Evolutionary conservation across 2,888 invertebrate species (phyloP), one percentile per base, ranked within the genome.

Genomic region (Hylaea fasciaria): DNA sequence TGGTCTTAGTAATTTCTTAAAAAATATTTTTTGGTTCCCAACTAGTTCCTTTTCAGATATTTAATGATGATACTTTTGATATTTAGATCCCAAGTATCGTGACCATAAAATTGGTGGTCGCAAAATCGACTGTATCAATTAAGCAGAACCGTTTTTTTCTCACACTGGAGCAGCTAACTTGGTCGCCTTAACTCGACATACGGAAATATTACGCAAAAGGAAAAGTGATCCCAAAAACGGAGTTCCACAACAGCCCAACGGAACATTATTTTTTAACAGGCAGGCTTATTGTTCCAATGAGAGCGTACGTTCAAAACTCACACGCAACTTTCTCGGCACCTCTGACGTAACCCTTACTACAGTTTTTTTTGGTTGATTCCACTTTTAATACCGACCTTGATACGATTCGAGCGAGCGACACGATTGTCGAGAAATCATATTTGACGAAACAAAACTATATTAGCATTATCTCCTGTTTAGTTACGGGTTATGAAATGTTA

Each of bases 301-400:
- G 10, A 28, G 22, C 40, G 16, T 29, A 43, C 40, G 48, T 32
- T 14, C 52, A 52, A 45, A 47, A 74, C 75, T 81, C 80, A 79
- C 81, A 80, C 81, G 78, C 80, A 77, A 81, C 87, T 86, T 87
- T 86, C 85, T 78, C 83, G 73, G 57, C 65, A 37, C 46, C 48
- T 58, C 61, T 87, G 84, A 83, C 82, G 83, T 81, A 87, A 87
- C 69, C 45, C 72, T 85, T 85, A 83, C 81, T 78, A 81, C 78
- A 82, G 71, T 82, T 83, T 77, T 22, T 22, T 81, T 78, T 78
- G 59, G 78, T 74, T 78, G 76, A 85, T 78, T 82, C 83, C 78
- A 75, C 78, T 78, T 80, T 80, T 55, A 79, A 76, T 76, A 78
- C 67, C 74, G 83, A 81, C 88, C 87, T 87, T 87, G 87, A 77